These are phyloP conservation scores for Ctenoplectra terminalis DNA, from an alignment of 1,140 invertebrate genomes.

Conservation along the genomic window DNA sequence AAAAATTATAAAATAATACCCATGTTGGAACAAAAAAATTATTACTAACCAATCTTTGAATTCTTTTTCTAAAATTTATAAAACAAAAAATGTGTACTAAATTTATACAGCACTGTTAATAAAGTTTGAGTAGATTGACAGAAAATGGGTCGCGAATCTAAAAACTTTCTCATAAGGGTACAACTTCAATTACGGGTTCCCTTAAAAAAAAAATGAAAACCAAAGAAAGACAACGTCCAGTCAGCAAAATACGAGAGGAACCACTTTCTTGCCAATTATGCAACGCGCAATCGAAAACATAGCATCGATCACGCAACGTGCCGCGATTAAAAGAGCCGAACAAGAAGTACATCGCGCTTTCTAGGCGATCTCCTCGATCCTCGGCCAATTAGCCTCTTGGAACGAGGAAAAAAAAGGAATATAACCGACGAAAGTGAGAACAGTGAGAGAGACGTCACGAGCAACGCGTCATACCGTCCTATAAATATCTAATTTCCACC, in stretches of 20 bases:
- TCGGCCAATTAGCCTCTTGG: neutral
- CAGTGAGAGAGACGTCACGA: neutral
- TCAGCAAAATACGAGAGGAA: neutral
- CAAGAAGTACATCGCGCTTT: neutral
- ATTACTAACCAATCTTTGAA: too few species aligned
- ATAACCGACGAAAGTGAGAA: conserved; percentile 45
- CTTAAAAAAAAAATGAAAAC: too few species aligned
- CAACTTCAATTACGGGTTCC: too few species aligned
- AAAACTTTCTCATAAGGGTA: too few species aligned
- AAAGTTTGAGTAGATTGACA: too few species aligned
- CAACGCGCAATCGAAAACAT: conserved; percentile 2
- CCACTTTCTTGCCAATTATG: neutral
- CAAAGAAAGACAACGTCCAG: too few species aligned
- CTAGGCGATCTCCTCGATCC: neutral
- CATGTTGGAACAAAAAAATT: too few species aligned
- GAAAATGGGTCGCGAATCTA: too few species aligned
- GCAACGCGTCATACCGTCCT: conserved; percentile 45
- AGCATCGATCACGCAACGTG: conserved; percentile 7
- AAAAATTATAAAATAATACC: neutral
- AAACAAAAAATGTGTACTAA: too few species aligned
- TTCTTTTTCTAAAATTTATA: too few species aligned
- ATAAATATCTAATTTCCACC: conserved; percentile 62
- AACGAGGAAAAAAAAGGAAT: neutral
- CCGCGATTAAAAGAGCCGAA: neutral
- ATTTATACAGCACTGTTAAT: too few species aligned